Evolutionary conservation across 1,140 invertebrate species (phyloP), one percentile per base, ranked within the genome.

Genomic region (Trachymyrmex septentrionalis): DNA sequence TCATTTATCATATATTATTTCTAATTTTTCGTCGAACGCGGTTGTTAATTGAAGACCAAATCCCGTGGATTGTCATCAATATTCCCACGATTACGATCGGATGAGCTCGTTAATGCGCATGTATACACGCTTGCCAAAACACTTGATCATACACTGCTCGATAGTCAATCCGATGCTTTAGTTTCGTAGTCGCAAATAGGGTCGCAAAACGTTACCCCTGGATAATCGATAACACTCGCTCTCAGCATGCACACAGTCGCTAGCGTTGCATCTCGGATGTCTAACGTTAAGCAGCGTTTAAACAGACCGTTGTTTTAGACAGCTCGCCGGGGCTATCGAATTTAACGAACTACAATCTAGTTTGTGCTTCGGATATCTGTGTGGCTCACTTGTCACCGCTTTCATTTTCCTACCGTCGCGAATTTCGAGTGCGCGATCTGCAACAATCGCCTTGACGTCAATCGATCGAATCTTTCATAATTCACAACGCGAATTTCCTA

Each of bases 191-290:
- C 5, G 77, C 48, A 38, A 57, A 55, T 21, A 14, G 27, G 14
- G n/a, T 63, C 19, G 63, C 77, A 63, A 30, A 78, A 55, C 76
- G 48, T 55, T 80, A 67, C 44, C 53, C 34, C 30, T 44, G 64
- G 10, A 27, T 71, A 81, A 81, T 81, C 78, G 64, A 81, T 81
- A 81, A 9, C 21, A 55, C 50, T 44, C 77, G 7, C 38, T 38
- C 34, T 38, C 34, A 38, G 10, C 21, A 38, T 16, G 19, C 16
- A 61, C 57, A n/a, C 38, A 21, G 30, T 69, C 27, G 63, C 9
- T 34, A n/a, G 63, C 48, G 6, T 53, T 57, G 77, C 77, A 69
- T 64, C n/a, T 44, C 24, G 27, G 5, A 38, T 30, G 21, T 81
- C 64, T 71, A 55, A 81, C 30, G 63, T 80, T 80, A 80, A 63